phyloP scores from a whole-genome alignment of 2,888 invertebrate species.

The Anorthoa munda region DNA sequence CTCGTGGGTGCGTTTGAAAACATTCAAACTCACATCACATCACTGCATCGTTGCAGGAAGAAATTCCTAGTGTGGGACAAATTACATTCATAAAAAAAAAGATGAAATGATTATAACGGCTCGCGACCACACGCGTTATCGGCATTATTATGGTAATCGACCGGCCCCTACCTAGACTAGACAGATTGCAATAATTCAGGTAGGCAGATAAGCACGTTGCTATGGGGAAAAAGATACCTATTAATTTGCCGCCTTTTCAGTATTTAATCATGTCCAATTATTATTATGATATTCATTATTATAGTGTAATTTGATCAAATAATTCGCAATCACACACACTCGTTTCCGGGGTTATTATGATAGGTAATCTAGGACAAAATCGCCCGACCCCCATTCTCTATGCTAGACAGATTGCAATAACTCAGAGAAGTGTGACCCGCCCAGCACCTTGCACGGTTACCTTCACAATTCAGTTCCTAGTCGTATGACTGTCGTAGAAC shows the following conservation, averaged over 20 bases:
- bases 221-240: background rate
- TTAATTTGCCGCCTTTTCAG: background rate
- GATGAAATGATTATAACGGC: slow-evolving; percentile 38
- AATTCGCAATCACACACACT: slow-evolving; percentile 29
- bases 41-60: no score
- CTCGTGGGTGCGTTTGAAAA: no score
- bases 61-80: no score
- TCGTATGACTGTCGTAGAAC: slow-evolving; percentile 6
- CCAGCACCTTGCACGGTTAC: slow-evolving; percentile 37
- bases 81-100: background rate
- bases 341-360: slow-evolving; percentile 13
- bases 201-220: background rate
- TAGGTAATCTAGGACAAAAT: slow-evolving; percentile 40
- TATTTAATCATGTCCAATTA: slow-evolving; percentile 7
- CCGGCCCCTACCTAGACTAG: slow-evolving; percentile 2
- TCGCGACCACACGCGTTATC: background rate
- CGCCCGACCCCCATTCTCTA: background rate
- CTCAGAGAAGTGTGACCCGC: slow-evolving; percentile 17
- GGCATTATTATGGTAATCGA: slow-evolving; percentile 23
- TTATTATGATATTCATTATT: slow-evolving; percentile 18
- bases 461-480: slow-evolving; percentile 61
- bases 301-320: slow-evolving; percentile 31
- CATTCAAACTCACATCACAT: no score
- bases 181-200: slow-evolving; percentile 29
- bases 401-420: slow-evolving; percentile 29